phyloP scores from a whole-genome alignment of 2,797 vertebrate genomes.

The Buceros bicornis region DNA sequence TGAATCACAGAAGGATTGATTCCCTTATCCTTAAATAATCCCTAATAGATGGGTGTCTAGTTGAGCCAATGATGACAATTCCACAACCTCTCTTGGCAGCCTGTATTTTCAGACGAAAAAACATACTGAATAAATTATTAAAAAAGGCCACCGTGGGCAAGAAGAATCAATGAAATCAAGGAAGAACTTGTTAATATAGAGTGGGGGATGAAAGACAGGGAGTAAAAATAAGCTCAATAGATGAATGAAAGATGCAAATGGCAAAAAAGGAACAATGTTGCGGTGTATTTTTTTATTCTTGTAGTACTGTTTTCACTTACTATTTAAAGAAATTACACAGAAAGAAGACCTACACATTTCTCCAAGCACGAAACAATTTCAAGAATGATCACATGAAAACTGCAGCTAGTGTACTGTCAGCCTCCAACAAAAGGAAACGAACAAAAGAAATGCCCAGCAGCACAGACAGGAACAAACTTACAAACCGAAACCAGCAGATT shows the following conservation, averaged over 20 bases:
- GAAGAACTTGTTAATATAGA: slow-evolving; percentile 30
- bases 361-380: slow-evolving; percentile 43
- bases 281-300: not conserved
- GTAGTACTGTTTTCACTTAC: not conserved
- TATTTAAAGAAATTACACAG: slow-evolving; percentile 25
- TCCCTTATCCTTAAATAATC: slow-evolving; percentile 72
- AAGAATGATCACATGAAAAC: slow-evolving; percentile 43
- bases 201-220: not conserved
- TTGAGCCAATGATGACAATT: slow-evolving; percentile 70
- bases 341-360: slow-evolving; percentile 41
- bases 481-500: not conserved
- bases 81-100: slow-evolving; percentile 55
- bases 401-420: not conserved
- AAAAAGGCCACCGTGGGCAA: slow-evolving; percentile 39
- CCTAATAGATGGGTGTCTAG: slow-evolving; percentile 54
- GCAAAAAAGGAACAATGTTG: not conserved
- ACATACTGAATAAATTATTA: slow-evolving; percentile 70
- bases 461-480: not conserved
- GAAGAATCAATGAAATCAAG: slow-evolving; percentile 58
- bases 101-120: slow-evolving; percentile 59
- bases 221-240: slow-evolving; percentile 30
- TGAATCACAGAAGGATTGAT: slow-evolving; percentile 51
- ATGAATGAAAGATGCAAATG: slow-evolving; percentile 46
- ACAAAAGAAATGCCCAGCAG: not conserved
- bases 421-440: not conserved